phyloP scores from a whole-genome alignment of 2,797 vertebrate species.

The Huso huso region DNA sequence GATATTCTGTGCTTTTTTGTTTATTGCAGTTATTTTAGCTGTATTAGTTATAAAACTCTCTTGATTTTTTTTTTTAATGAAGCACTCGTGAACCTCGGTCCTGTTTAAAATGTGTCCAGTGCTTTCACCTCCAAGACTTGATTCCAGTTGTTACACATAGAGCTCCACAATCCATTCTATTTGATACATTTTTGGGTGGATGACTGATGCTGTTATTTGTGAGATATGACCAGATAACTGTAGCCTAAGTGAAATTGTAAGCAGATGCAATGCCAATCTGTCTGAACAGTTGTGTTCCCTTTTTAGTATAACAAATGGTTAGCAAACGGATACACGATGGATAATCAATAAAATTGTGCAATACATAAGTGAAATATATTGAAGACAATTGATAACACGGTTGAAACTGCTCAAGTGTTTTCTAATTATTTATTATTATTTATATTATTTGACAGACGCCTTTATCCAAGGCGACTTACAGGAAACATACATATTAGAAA shows the following conservation, averaged over 20 bases:
- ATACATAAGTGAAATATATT: too few relatives aligned
- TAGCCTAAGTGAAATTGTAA: background rate
- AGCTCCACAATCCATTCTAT: constrained; percentile 18
- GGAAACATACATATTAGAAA: too few relatives aligned
- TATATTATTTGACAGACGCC: too few relatives aligned
- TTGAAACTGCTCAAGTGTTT: too few relatives aligned
- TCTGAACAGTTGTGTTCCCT: too few relatives aligned
- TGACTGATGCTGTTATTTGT: constrained; percentile 26
- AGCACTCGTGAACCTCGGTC: constrained; percentile 6
- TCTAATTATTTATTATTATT: too few relatives aligned
- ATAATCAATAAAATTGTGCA: too few relatives aligned
- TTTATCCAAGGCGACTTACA: too few relatives aligned
- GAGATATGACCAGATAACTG: constrained; percentile 29
- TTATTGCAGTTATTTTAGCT: constrained; percentile 74
- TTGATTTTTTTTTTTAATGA: constrained; percentile 37
- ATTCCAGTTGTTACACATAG: constrained; percentile 27
- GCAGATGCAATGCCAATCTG: too few relatives aligned
- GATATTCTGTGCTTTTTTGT: constrained; percentile 73
- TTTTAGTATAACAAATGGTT: too few relatives aligned
- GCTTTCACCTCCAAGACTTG: constrained; percentile 19
- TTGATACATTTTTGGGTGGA: background rate
- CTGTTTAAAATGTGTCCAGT: constrained; percentile 5
- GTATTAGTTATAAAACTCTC: constrained; percentile 86
- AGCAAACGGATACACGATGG: too few relatives aligned
- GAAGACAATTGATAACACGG: too few relatives aligned